Percentiles rank a stretch among this genome's conserved stretches.
phyloP scores from a whole-genome alignment of 2,888 invertebrate genomes.

The Dicycla oo region DNA sequence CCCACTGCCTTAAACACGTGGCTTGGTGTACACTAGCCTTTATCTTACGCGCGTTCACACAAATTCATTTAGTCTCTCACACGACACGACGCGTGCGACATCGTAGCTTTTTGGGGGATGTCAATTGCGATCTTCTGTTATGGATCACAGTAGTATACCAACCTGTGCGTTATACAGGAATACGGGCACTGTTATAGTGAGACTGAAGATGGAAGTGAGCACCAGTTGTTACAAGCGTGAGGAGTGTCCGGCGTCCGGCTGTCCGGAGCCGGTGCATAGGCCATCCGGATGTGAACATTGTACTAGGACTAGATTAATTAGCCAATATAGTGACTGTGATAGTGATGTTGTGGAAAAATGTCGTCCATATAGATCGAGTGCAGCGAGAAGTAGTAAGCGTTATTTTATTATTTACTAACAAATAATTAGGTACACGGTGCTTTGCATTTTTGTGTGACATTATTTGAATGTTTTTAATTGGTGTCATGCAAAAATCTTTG shows the following conservation, averaged over 20 bases:
- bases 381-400: conserved; percentile 87
- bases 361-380: conserved; percentile 81
- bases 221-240: conserved; percentile 70
- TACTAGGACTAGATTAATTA: conserved; percentile 84
- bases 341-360: conserved; percentile 83
- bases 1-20: conserved; percentile 82
- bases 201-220: conserved; percentile 81
- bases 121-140: conserved; percentile 80
- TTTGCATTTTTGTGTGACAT: conserved; percentile 20
- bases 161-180: conserved; percentile 82
- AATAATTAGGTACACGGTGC: conserved; percentile 7
- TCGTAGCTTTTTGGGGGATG: conserved; percentile 85
- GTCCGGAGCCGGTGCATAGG: conserved; percentile 72
- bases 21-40: conserved; percentile 79
- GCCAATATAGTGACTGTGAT: conserved; percentile 88
- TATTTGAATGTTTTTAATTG: not conserved
- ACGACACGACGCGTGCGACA: conserved; percentile 86
- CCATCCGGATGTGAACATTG: conserved; percentile 84
- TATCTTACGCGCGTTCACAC: conserved; percentile 86
- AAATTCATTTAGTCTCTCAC: conserved; percentile 87
- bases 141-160: conserved; percentile 85
- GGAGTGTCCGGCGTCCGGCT: conserved; percentile 67
- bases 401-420: conserved; percentile 65
- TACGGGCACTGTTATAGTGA: conserved; percentile 84
- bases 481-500: conserved; percentile 10